Base-by-base conservation (phyloP, 2,888 invertebrate genomes). In the Tetragnatha montana region DNA sequence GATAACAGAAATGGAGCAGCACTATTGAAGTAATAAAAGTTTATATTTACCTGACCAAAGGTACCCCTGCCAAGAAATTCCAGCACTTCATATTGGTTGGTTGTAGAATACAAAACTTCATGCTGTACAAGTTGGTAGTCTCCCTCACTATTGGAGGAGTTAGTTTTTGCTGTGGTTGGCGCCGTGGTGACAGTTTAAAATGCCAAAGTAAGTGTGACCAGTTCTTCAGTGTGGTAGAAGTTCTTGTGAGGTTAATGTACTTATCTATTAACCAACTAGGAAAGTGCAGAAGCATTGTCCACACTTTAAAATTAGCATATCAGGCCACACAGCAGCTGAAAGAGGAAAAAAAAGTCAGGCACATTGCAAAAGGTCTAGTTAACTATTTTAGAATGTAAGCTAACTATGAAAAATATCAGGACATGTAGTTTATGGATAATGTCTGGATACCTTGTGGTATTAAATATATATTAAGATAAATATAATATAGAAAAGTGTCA, bases 11-110 rank as follows among this genome's bases (percentile, higher is more conserved):
- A 35, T 35, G 35, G 35, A 35, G 35, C 2, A 35, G 35, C n/a
- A 35, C 35, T 35, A 35, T 35, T 4, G 35, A 35, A 35, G 35
- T 35, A 35, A 35, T 35, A 35, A 35, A 35, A 35, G 1, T 35
- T 35, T 35, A 60, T n/a, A 51, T 92, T 92, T 92, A 95, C 95
- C 94, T 96, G 96, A 92, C 99, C 99, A 95, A 99, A 99, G 92
- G 99, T 99, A 93, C 99, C 99, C 92, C 99, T 96, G 92, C 99
- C 99, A 93, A 99, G 96, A 95, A 99, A 99, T 95, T 99, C 99
- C 94, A 99, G 95, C 93, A 99, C 99, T 95, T 98, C 96, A 94
- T 96, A 99, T 95, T 98, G 97, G 92, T 93, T 93, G 93, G 98
- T 98, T 93, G 97, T 97, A 92, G 99, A 99, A 95, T 97, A 98